A percentile compares a stretch with the other conserved stretches of the same genome.
These are phyloP conservation scores for Turritopsis dohrnii DNA, from an alignment of 30 jellyfish, hydroid and myxozoan genomes.

Conservation along the genomic window DNA sequence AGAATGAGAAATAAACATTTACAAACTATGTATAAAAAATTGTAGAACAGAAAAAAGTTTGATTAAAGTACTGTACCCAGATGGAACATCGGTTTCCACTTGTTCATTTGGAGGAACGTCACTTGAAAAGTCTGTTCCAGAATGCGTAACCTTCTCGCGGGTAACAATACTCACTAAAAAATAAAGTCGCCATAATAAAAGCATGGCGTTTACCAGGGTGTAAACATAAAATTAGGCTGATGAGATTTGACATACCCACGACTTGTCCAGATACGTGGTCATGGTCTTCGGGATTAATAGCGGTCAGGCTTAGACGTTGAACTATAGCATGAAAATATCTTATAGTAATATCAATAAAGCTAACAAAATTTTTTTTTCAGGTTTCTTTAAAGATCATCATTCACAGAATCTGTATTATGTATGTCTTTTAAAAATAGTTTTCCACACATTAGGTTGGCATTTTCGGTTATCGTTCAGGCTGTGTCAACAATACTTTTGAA, in stretches of 20 bases:
- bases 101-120: background rate
- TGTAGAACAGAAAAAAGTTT: no score
- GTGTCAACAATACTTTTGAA: no score
- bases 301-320: conserved; percentile 71
- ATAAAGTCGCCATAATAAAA: no score
- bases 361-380: no score
- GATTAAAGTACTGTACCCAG: conserved; percentile 18
- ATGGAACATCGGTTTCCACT: background rate
- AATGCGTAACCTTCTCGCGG: background rate
- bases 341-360: no score
- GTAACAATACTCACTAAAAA: conserved; percentile 28
- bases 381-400: no score
- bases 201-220: no score
- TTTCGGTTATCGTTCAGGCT: no score
- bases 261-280: conserved; percentile 87
- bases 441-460: no score
- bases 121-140: background rate
- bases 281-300: conserved; percentile 55
- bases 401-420: no score
- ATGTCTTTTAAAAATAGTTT: no score
- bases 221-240: background rate
- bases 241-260: conserved; percentile 53
- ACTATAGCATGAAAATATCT: conserved; percentile 37
- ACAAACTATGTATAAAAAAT: no score
- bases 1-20: background rate